Evolutionary conservation across 2,797 vertebrate genomes (phyloP).

Genomic region (Sebastolobus alascanus): DNA sequence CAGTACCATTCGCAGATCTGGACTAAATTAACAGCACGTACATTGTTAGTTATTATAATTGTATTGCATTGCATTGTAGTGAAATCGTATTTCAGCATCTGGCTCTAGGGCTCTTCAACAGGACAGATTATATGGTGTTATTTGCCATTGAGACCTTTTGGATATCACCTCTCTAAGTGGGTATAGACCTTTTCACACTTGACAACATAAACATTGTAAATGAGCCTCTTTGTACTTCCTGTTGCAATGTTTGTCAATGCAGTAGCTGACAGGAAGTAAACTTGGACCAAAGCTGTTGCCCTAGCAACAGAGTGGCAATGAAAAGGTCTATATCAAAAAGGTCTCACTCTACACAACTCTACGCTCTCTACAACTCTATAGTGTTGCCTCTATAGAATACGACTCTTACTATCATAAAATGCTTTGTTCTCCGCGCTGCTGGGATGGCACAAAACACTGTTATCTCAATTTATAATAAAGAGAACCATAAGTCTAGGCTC

Average conservation of each 20-base stretch:
- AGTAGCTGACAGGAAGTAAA: too few relatives aligned
- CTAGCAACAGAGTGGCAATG: too few relatives aligned
- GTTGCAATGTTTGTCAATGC: too few relatives aligned
- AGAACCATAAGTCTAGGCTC: constrained; percentile 1
- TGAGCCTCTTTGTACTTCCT: too few relatives aligned
- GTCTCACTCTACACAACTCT: not conserved
- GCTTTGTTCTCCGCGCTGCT: constrained; percentile 7
- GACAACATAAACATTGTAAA: too few relatives aligned
- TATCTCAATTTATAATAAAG: constrained; percentile 17
- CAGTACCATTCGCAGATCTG: not conserved
- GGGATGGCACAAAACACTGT: not conserved
- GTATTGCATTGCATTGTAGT: constrained; percentile 23
- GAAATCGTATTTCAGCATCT: constrained; percentile 25
- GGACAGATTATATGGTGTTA: not conserved
- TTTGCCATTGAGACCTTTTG: constrained; percentile 18
- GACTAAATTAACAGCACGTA: not conserved
- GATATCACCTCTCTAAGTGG: constrained; percentile 26
- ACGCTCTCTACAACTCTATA: not conserved
- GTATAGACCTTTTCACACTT: too few relatives aligned
- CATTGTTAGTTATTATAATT: constrained; percentile 20
- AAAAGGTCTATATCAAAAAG: not conserved
- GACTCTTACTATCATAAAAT: constrained; percentile 19
- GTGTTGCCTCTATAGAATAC: constrained; percentile 22
- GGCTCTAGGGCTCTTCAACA: constrained; percentile 11
- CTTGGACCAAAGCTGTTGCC: too few relatives aligned